Base-by-base conservation (phyloP, 92 coral and sea anemone species). In the Porites rus region DNA sequence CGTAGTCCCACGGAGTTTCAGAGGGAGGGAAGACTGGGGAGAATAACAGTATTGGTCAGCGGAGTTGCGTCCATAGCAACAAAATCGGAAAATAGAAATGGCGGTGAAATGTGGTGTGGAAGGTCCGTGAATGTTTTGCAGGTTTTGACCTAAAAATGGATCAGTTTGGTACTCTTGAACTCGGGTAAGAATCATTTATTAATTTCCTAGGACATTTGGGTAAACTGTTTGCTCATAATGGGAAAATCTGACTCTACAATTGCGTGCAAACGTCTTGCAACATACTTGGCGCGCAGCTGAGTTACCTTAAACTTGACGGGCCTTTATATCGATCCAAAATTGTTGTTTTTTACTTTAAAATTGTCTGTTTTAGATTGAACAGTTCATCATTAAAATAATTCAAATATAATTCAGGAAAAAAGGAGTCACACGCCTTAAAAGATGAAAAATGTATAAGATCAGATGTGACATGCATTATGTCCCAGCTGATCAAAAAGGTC, bases 141-240 rank as follows among this genome's bases (percentile, higher is more conserved):
- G 51, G 28, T 65, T 76, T 76, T 65, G 63, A 12, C 58, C 56
- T 74, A 6, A 74, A 79, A 77, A 94, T 94, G 97, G 97, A 94
- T 88, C 97, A 94, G 72, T 94, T 94, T 86, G 97, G 97, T 80
- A 88, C 89, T 64, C 82, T 94, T 89, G 93, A 94, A 78, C 97
- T 94, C 80, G 88, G 93, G 97, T 94, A 89, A 82, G 97, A 72
- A 58, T 25, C 77, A 2, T 28, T 60, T 17, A 5, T 0, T 65
- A 25, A 14, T 56, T 56, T 56, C 3, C 13, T 10, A 2, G 61
- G 17, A 56, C 61, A 10, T 11, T 56, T 17, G 11, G 61, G 61
- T 56, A 56, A 14, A 1, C 61, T 56, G 61, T 56, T 56, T 56
- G 13, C 46, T 38, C 46, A 3, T 38, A 38, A 56, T 9, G 16